These are phyloP conservation scores for Ceratitis capitata DNA, from an alignment of 1,140 invertebrate species.

Conservation along the genomic window DNA sequence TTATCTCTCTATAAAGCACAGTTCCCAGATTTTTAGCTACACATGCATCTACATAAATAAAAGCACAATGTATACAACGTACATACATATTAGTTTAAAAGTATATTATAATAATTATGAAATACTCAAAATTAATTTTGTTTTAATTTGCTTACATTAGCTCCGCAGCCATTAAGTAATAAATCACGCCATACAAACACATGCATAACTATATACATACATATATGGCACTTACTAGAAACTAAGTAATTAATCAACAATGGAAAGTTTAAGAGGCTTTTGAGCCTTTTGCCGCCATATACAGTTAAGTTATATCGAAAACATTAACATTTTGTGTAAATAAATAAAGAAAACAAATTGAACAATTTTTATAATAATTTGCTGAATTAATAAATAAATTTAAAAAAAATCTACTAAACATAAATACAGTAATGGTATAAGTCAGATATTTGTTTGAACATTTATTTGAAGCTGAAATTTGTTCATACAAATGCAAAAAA, in stretches of 20 bases:
- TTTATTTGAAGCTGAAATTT: too few relatives aligned
- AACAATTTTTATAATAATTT: neutral
- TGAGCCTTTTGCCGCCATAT: neutral
- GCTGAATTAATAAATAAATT: constrained; percentile 5
- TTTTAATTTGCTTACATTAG: too few relatives aligned
- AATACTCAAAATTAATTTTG: constrained; percentile 18
- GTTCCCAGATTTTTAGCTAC: neutral
- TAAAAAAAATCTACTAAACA: neutral
- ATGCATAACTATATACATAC: neutral
- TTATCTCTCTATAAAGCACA: neutral
- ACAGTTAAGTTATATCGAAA: neutral
- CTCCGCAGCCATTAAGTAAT: neutral
- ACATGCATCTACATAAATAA: neutral
- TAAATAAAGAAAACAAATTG: neutral
- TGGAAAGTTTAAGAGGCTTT: neutral
- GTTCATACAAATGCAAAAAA: too few relatives aligned
- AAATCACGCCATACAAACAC: neutral
- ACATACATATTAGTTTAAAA: neutral
- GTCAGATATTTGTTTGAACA: neutral
- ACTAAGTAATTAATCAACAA: neutral
- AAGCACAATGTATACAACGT: neutral
- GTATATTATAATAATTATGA: too few relatives aligned
- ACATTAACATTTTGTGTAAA: constrained; percentile 2
- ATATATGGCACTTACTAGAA: neutral
- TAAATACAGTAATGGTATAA: neutral